Percentiles rank a stretch among this genome's conserved stretches.
Conservation (phyloP, 2,797 vertebrate species). For the Trachops cirrhosus region DNA sequence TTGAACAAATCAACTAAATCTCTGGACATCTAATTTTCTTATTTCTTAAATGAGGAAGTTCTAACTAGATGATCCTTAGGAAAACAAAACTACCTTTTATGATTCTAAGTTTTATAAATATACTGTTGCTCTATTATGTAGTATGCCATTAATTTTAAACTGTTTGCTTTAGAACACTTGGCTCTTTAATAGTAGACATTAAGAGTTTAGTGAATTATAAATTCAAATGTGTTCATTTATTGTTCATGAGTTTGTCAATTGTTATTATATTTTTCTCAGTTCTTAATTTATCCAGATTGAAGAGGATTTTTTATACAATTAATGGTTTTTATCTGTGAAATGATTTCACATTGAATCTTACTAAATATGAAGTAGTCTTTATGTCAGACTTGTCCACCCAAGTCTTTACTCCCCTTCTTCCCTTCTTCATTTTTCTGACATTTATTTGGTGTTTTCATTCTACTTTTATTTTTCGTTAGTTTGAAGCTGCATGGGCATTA, state of each 20-base stretch:
- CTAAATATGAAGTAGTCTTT: neutral
- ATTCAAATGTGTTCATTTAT: neutral
- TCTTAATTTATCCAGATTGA: neutral
- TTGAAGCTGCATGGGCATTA: constrained; percentile 97
- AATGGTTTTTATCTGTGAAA: neutral
- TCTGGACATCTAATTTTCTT: neutral
- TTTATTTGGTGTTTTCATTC: constrained; percentile 33
- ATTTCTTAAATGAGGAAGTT: constrained; percentile 1
- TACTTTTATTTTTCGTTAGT: constrained; percentile 81
- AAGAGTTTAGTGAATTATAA: constrained; percentile 14
- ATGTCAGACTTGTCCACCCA: neutral
- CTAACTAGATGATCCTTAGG: neutral
- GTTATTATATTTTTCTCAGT: neutral
- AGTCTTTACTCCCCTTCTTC: neutral
- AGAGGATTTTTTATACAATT: neutral
- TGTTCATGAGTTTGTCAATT: constrained; percentile 16
- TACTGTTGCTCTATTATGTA: neutral
- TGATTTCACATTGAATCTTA: constrained; percentile 17
- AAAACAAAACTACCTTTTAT: neutral
- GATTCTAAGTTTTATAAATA: neutral
- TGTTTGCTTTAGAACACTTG: constrained; percentile 2
- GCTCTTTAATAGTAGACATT: neutral
- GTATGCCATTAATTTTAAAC: neutral
- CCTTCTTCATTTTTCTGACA: neutral
- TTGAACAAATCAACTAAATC: neutral